These are phyloP conservation scores for Eretmochelys imbricata DNA, from an alignment of 2,113 vertebrate species.

Conservation along the genomic window DNA sequence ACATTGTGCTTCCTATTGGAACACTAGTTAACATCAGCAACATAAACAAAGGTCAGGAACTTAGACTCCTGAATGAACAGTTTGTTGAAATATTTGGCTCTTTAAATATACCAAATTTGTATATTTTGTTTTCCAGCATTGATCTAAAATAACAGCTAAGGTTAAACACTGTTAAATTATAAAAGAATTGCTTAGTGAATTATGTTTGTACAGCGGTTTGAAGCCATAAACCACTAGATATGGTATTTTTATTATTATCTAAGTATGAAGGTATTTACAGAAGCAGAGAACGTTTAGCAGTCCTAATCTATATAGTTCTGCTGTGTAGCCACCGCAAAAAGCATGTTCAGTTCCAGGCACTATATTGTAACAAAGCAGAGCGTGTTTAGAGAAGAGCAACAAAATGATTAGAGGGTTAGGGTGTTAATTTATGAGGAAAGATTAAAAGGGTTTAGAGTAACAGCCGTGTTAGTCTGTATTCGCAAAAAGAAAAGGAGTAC, in stretches of 20 bases:
- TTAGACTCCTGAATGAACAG: neutral
- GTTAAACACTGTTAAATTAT: slow-evolving; percentile 2
- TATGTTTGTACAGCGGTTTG: neutral
- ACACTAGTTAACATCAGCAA: slow-evolving; percentile 1
- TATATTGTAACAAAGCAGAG: neutral
- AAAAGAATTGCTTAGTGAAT: slow-evolving; percentile 11
- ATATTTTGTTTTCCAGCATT: neutral
- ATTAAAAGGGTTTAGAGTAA: neutral
- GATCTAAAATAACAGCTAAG: slow-evolving; percentile 4
- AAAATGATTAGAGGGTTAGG: neutral
- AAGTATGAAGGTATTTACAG: neutral
- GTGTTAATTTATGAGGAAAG: neutral
- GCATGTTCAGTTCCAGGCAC: neutral
- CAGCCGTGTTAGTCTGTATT: too few species aligned
- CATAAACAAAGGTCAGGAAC: neutral
- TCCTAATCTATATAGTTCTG: neutral
- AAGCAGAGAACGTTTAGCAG: neutral
- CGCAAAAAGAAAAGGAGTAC: too few species aligned
- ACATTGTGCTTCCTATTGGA: neutral
- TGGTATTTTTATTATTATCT: neutral
- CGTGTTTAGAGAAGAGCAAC: neutral
- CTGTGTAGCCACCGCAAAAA: neutral
- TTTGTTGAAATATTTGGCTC: neutral
- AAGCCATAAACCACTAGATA: neutral
- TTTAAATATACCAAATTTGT: neutral